phyloP scores from a whole-genome alignment of 2,113 vertebrate species.

The Eulacestoma nigropectus region DNA sequence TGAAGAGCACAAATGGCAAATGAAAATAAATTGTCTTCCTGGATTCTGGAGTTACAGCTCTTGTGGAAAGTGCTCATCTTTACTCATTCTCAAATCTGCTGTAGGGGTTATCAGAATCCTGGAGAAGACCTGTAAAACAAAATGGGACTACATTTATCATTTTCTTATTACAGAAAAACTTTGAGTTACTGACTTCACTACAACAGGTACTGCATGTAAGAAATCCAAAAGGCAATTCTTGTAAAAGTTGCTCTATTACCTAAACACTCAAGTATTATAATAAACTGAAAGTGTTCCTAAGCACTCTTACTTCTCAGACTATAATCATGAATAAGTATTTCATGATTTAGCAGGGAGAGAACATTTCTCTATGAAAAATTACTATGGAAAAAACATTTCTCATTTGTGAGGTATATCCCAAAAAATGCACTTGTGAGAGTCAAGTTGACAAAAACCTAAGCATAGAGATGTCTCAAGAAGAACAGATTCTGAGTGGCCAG shows the following conservation, averaged over 20 bases:
- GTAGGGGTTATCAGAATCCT: constrained; percentile 84
- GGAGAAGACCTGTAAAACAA: constrained; percentile 78
- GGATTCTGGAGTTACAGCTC: background rate
- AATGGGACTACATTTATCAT: background rate
- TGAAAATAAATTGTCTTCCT: background rate
- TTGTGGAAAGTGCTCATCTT: background rate
- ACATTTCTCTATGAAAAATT: background rate
- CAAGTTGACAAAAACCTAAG: background rate
- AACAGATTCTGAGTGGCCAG: background rate
- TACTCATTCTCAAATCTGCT: constrained; percentile 88
- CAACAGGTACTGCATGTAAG: background rate
- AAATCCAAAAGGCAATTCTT: background rate
- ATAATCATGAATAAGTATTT: background rate
- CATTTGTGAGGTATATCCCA: background rate
- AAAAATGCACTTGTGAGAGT: background rate
- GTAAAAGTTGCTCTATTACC: background rate
- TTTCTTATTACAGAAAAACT: background rate
- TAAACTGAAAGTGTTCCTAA: background rate
- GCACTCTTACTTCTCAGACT: background rate
- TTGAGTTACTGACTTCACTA: background rate
- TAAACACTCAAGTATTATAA: background rate
- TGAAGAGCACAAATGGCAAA: background rate
- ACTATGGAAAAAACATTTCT: background rate
- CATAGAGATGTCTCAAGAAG: background rate
- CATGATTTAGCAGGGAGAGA: background rate